Conservation (phyloP, 2,888 invertebrate genomes). For the Rhaphigaster nebulosa region DNA sequence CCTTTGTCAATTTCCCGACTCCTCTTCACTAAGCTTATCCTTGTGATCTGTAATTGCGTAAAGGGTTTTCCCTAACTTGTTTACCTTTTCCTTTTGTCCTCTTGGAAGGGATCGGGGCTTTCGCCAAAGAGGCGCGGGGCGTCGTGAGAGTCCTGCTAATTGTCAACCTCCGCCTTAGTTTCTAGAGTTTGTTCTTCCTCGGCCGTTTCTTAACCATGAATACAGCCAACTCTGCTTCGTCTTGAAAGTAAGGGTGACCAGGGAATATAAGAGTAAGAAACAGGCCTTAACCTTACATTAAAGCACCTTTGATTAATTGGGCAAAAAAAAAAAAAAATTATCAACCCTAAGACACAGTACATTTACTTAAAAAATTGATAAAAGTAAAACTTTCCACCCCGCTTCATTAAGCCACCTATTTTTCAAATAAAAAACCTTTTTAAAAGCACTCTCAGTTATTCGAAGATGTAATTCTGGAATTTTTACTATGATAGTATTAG, state of each 20-base stretch:
- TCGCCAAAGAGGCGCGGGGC: background rate
- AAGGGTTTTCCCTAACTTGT: constrained; percentile 43
- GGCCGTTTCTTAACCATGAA: background rate
- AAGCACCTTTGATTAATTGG: too few relatives aligned
- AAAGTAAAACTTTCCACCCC: too few relatives aligned
- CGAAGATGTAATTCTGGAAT: too few relatives aligned
- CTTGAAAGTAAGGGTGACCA: too few relatives aligned
- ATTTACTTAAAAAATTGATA: too few relatives aligned
- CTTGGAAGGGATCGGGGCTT: background rate
- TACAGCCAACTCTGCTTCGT: background rate
- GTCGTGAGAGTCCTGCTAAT: background rate
- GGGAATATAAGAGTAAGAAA: background rate
- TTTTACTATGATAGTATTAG: too few relatives aligned
- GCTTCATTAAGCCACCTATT: too few relatives aligned
- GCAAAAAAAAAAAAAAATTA: too few relatives aligned
- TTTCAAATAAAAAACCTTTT: too few relatives aligned
- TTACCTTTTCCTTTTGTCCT: constrained; percentile 42
- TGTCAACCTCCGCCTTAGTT: background rate
- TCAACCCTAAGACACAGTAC: too few relatives aligned
- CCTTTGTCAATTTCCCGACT: constrained; percentile 45
- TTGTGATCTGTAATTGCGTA: constrained; percentile 25
- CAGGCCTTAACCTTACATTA: too few relatives aligned
- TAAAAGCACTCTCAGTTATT: too few relatives aligned
- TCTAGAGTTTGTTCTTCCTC: background rate
- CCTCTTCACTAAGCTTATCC: constrained; percentile 14